Evolutionary conservation across 2,888 invertebrate genomes (phyloP).

Genomic region (Allolobophora icterica): DNA sequence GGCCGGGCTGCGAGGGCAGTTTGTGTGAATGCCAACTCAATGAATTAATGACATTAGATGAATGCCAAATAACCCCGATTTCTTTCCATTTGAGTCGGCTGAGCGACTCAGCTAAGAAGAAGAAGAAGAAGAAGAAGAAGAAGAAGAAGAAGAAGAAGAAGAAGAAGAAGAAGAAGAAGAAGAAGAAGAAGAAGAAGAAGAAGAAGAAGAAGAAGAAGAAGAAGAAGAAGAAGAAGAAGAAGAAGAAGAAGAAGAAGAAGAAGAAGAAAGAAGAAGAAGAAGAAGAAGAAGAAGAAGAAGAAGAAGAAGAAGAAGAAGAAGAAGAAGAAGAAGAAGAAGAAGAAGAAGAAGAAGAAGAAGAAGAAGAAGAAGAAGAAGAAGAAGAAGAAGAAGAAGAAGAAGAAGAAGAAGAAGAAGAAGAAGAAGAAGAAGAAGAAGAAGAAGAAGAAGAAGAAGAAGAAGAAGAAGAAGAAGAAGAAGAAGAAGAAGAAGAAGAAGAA

Average conservation of each 20-base stretch:
- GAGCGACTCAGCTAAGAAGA: background rate
- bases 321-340: no score
- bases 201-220: background rate
- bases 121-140: background rate
- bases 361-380: no score
- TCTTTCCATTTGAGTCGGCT: background rate
- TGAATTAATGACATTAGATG: background rate
- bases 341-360: no score
- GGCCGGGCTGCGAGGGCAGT: background rate
- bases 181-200: background rate
- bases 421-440: background rate
- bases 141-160: background rate
- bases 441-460: background rate
- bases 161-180: no score
- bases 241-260: background rate
- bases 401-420: background rate
- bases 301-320: no score
- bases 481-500: background rate
- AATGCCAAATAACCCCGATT: constrained; percentile 6
- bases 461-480: background rate
- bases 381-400: background rate
- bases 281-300: no score
- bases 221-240: background rate
- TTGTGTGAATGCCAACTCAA: background rate
- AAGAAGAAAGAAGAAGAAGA: background rate